phyloP scores from a whole-genome alignment of 2,888 invertebrate species.

The Dusona sp. region DNA sequence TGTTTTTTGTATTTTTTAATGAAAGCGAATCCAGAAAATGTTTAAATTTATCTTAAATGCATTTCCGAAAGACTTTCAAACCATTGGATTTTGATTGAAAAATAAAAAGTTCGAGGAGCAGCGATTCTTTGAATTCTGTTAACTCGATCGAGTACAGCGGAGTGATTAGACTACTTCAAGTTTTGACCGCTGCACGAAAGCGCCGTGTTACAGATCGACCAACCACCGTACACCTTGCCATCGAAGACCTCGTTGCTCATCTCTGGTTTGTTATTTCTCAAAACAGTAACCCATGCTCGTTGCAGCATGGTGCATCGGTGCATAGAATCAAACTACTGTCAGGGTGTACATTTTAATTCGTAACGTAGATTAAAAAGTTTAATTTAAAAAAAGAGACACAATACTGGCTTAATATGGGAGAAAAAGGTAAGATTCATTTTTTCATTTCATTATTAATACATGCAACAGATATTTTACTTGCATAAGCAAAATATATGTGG shows the following conservation, averaged over 20 bases:
- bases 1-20: neutral
- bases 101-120: neutral
- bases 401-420: constrained; percentile 73
- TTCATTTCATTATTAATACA: neutral
- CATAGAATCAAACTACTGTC: constrained; percentile 18
- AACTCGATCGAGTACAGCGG: neutral
- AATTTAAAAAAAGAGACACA: constrained; percentile 54
- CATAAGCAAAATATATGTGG: neutral
- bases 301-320: constrained; percentile 56
- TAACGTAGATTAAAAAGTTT: constrained; percentile 50
- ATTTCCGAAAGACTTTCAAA: too few species aligned
- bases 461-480: neutral
- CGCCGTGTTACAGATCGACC: neutral
- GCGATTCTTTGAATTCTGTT: neutral
- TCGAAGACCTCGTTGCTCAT: neutral
- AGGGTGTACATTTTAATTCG: constrained; percentile 35
- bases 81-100: neutral
- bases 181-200: neutral
- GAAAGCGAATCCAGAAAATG: too few species aligned
- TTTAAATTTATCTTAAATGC: neutral
- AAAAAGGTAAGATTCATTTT: constrained; percentile 73
- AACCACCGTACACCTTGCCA: neutral
- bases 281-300: constrained; percentile 44
- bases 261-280: constrained; percentile 6
- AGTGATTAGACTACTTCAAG: neutral